Base-by-base conservation (phyloP, 2,113 vertebrate genomes). In the Sturnira hondurensis region DNA sequence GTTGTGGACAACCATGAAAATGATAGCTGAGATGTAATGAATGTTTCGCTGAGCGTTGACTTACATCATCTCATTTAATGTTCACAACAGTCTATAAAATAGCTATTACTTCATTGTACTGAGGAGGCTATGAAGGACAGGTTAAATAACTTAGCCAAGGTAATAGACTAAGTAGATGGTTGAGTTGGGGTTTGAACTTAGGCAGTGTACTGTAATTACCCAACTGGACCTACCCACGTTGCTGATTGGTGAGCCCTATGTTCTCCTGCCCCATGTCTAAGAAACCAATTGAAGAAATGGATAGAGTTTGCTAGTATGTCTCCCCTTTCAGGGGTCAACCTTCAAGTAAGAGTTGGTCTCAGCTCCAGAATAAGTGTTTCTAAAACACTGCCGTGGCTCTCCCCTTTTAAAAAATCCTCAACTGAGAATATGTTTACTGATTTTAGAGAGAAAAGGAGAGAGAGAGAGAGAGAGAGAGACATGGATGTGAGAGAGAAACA, bases 31-130 rank as follows among this genome's bases (percentile, higher is more conserved):
- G 15, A 41, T 47, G 61, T 73, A 83, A 16, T 38, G 20, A 91
- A 61, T 63, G n/a, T 20, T 84, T 94, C 70, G 43, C 52, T 87
- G 50, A 90, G 12, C 38, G 47, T 11, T 24, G 47, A 61, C 54
- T 96, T 87, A 50, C 24, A 68, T 77, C 2, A 84, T 71, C 84
- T 85, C 54, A 26, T 70, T 71, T 78, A 92, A 71, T 43, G 38
- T 20, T 33, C 24, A 9, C 24, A 50, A 2, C 31, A 71, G 52
- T 61, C 77, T 74, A 41, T 83, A n/a, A 45, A 76, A 33, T 19
- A 84, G 63, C 4, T 54, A 24, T 41, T 47, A 43, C 41, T 85
- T 68, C 41, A 36, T 88, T 93, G 93, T 90, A 28, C 11, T 58
- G 38, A 86, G 73, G 22, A 86, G 16, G 26, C 13, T 54, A 9